A percentile compares a stretch with the other conserved stretches of the same genome.
phyloP scores from a whole-genome alignment of 1,140 invertebrate species.

The Drosophila sturtevanti region DNA sequence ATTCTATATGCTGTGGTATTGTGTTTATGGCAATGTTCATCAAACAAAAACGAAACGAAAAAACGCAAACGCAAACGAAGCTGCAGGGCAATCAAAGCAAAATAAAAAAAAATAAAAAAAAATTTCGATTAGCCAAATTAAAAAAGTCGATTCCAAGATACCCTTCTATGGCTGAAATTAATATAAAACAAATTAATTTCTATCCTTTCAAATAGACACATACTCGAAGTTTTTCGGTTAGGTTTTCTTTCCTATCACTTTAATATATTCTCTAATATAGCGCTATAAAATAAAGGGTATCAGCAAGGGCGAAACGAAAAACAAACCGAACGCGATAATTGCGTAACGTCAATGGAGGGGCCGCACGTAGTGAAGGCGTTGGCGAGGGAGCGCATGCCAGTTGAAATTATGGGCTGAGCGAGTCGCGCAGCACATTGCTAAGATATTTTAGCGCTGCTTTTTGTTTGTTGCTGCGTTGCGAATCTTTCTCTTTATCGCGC shows the following conservation, averaged over 20 bases:
- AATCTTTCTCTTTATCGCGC: constrained; percentile 17
- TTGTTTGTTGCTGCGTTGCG: constrained; percentile 63
- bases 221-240: too few species aligned
- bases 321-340: constrained; percentile 55
- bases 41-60: constrained; percentile 37
- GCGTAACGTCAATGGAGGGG: constrained; percentile 55
- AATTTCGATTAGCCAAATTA: not conserved
- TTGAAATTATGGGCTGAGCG: constrained; percentile 34
- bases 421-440: constrained; percentile 44
- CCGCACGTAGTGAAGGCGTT: not conserved
- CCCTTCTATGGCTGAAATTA: not conserved
- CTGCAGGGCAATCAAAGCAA: constrained; percentile 32
- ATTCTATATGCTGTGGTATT: not conserved
- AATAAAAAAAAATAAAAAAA: not conserved
- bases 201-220: too few species aligned
- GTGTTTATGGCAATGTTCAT: constrained; percentile 15
- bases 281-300: not conserved
- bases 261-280: too few species aligned
- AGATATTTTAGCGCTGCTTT: constrained; percentile 45
- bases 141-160: not conserved
- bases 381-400: constrained; percentile 1
- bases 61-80: too few species aligned
- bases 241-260: too few species aligned
- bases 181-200: too few species aligned
- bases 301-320: not conserved